Base-by-base conservation (phyloP, 2,888 invertebrate species). In the Nemotelus nigrinus region DNA sequence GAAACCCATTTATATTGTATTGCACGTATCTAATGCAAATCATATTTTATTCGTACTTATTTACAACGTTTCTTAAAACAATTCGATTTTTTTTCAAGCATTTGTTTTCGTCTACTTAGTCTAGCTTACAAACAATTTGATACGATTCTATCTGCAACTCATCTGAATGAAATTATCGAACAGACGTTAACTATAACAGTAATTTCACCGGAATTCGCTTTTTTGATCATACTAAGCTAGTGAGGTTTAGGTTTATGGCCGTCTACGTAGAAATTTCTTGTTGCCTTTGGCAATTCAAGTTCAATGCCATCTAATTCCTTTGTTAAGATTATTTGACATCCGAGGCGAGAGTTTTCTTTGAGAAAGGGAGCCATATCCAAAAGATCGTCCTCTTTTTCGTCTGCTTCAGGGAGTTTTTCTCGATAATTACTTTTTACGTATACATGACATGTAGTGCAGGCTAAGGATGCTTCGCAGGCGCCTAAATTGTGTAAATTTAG, bases 401-500 rank as follows among this genome's bases (percentile, higher is more conserved):
- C 92, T 0, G 98, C 91, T 70, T 90, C 88, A 1, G 94, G 93
- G 78, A 99, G 87, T 84, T 91, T 92, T 77, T 95, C 92, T 43
- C 90, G 85, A 85, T 91, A 93, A 47, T 93, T 89, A 65, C 92
- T 90, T 77, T 94, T 88, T 3, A 99, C 95, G 85, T 99, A 99
- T 0, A 98, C 94, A 88, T 99, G 99, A 84, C 99, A 99, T 0
- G 99, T 99, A 39, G 97, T 98, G 85, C 99, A 99, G 0, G 99
- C 99, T 82, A 99, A 85, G 0, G 98, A 98, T 1, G 98, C 99
- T 89, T 99, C 99, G 88, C 99, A 99, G 0, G 99, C 99, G 78
- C 96, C 95, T 93, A 84, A 39, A 74, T 60, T n/a, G 5, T 41
- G 4, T 25, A 57, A 25, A 57, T 6, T 8, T 6, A 53, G 53